Percentiles rank a stretch among this genome's conserved stretches.
Evolutionary conservation across 2,888 invertebrate species (phyloP).

Genomic region (Paralinhomoeus sp.): DNA sequence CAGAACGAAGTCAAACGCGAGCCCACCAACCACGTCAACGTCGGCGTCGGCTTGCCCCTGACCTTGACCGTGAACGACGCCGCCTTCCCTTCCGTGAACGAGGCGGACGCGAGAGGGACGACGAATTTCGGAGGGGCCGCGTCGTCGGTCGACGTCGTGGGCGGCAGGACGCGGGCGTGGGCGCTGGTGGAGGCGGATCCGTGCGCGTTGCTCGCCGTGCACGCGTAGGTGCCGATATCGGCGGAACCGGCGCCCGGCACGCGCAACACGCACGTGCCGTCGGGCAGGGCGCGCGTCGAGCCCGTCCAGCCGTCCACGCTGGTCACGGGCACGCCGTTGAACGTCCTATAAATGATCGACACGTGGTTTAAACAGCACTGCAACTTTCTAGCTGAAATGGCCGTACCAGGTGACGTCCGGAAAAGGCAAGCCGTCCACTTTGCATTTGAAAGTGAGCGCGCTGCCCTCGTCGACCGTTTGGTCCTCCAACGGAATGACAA

Average conservation of each 20-base stretch:
- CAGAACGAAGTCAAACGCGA: no score
- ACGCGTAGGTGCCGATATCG: conserved; percentile 12
- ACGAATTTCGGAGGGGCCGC: conserved; percentile 22
- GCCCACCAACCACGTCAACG: conserved; percentile 28
- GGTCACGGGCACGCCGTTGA: conserved; percentile 6
- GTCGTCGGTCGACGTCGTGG: no score
- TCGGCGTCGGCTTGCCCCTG: conserved; percentile 28
- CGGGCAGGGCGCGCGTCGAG: neutral
- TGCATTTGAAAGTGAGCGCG: conserved; percentile 35
- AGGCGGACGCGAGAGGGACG: conserved; percentile 21
- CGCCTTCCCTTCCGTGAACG: conserved; percentile 43
- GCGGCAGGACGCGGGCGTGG: neutral
- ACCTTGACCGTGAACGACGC: conserved; percentile 34
- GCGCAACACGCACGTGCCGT: conserved; percentile 5
- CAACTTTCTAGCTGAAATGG: neutral
- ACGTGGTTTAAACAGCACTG: conserved; percentile 12
- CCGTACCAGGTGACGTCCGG: conserved; percentile 27
- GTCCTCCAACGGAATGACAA: no score
- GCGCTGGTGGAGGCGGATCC: conserved; percentile 10
- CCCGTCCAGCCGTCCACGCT: conserved; percentile 8
- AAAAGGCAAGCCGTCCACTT: conserved; percentile 27
- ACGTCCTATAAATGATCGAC: conserved; percentile 9
- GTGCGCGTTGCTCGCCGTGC: conserved; percentile 11
- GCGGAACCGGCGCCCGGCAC: conserved; percentile 9
- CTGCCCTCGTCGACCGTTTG: conserved; percentile 32